phyloP scores from a whole-genome alignment of 2,797 vertebrate species.

The Bradypodion pumilum region DNA sequence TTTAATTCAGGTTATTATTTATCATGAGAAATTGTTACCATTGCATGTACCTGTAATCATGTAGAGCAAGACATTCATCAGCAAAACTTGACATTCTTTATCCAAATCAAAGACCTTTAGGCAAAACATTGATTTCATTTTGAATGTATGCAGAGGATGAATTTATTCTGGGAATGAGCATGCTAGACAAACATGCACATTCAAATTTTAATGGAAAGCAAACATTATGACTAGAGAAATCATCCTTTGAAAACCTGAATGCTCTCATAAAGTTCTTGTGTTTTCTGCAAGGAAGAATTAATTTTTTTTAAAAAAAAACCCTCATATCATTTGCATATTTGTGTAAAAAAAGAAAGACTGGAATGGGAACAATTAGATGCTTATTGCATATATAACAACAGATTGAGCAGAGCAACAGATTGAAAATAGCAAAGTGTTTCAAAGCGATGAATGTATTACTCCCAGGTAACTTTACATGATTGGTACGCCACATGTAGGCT shows the following conservation, averaged over 20 bases:
- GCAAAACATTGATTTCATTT: too few species aligned
- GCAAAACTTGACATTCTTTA: neutral
- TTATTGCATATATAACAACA: neutral
- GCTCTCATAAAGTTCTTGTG: neutral
- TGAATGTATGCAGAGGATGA: neutral
- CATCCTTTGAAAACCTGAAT: neutral
- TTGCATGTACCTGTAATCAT: neutral
- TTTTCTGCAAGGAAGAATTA: conserved; percentile 4
- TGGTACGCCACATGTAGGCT: too few species aligned
- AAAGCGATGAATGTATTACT: too few species aligned
- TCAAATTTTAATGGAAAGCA: conserved; percentile 30
- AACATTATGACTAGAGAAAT: conserved; percentile 1
- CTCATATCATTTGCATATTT: neutral
- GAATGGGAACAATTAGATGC: neutral
- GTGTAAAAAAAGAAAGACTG: too few species aligned
- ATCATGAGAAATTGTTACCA: neutral
- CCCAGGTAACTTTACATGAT: too few species aligned
- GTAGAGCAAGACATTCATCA: neutral
- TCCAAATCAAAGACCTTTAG: neutral
- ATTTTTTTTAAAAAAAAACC: neutral
- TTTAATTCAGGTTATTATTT: neutral
- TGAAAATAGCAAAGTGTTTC: too few species aligned
- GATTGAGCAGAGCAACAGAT: too few species aligned
- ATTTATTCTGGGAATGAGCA: conserved; percentile 14
- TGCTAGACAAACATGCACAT: conserved; percentile 10